phyloP scores from a whole-genome alignment of 2,113 vertebrate species.

The Heterochromis multidens region DNA sequence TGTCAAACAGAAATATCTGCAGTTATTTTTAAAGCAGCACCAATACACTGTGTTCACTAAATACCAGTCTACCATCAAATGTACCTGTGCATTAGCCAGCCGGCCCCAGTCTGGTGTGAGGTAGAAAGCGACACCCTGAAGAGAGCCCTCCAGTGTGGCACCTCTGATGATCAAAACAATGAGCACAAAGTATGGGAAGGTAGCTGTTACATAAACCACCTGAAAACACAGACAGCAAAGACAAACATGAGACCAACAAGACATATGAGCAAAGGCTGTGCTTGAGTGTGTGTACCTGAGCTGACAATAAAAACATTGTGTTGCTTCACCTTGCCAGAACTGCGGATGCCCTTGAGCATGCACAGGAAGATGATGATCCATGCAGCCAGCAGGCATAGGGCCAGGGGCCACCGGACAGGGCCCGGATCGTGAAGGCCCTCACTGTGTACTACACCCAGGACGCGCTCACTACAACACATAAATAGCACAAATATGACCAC shows the following conservation, averaged over 20 bases:
- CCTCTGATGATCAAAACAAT: slow-evolving; percentile 77
- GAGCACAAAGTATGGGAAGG: slow-evolving; percentile 80
- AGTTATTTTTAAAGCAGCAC: background rate
- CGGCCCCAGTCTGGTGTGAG: slow-evolving; percentile 78
- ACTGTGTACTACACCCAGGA: slow-evolving; percentile 76
- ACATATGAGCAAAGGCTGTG: background rate
- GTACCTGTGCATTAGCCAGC: slow-evolving; percentile 78
- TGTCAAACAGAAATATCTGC: background rate
- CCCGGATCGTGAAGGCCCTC: slow-evolving; percentile 77
- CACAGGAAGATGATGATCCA: slow-evolving; percentile 83
- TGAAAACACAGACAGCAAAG: slow-evolving; percentile 29
- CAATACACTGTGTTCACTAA: background rate
- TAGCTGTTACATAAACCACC: slow-evolving; percentile 82
- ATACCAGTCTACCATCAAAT: background rate
- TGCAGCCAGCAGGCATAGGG: slow-evolving; percentile 78
- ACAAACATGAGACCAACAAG: background rate
- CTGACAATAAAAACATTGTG: background rate
- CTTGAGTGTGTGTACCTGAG: background rate
- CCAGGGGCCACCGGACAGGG: slow-evolving; percentile 77
- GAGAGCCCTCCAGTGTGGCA: slow-evolving; percentile 74
- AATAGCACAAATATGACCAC: background rate
- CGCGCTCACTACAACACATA: slow-evolving; percentile 59
- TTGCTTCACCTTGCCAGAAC: slow-evolving; percentile 79
- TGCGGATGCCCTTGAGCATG: slow-evolving; percentile 81
- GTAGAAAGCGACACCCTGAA: slow-evolving; percentile 77